Evolutionary conservation across 2,888 invertebrate genomes (phyloP).

Genomic region (Heliconius hortense): DNA sequence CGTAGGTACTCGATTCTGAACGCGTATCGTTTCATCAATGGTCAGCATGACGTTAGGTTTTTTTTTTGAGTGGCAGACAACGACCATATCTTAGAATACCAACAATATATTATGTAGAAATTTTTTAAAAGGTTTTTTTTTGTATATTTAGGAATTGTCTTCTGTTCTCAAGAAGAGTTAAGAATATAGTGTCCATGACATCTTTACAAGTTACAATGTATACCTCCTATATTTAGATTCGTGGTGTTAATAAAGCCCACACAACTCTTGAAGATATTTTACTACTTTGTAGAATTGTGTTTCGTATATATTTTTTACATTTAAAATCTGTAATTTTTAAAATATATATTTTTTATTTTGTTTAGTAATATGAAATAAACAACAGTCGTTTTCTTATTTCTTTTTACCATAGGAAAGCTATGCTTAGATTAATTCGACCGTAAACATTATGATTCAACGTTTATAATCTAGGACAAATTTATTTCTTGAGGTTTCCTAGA

Average conservation of each 20-base stretch:
- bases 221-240: conserved; percentile 7
- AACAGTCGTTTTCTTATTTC: not conserved
- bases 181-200: conserved; percentile 7
- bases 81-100: conserved; percentile 59
- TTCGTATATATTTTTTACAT: not conserved
- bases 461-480: conserved; percentile 16
- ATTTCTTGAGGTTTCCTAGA: conserved; percentile 13
- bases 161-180: not conserved
- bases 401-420: not conserved
- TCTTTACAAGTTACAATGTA: not conserved
- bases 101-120: conserved; percentile 34
- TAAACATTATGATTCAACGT: conserved; percentile 6
- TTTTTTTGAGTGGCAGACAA: conserved; percentile 63
- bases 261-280: not conserved
- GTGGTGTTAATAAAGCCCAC: conserved; percentile 3
- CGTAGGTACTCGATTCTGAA: conserved; percentile 52
- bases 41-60: conserved; percentile 61
- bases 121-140: conserved; percentile 12
- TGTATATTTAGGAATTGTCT: not conserved
- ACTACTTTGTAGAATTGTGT: not conserved
- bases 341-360: not conserved
- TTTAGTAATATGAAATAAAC: not conserved
- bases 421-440: conserved; percentile 9
- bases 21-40: conserved; percentile 64
- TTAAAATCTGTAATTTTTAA: not conserved